Conservation (phyloP, 2,113 vertebrate species). For the Plecotus auritus region DNA sequence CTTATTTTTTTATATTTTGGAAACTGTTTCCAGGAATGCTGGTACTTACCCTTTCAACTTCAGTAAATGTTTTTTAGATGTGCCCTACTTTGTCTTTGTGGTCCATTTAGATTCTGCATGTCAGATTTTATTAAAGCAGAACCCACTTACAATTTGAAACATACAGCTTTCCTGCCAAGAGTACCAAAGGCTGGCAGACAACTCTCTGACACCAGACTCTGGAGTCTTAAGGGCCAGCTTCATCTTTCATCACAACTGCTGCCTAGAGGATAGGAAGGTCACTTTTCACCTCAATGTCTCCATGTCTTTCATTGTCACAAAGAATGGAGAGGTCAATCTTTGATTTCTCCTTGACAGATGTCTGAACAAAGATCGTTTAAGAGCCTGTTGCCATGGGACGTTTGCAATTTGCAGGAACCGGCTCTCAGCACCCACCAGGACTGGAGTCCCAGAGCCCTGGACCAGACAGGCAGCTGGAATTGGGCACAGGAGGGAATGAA, state of each 20-base stretch:
- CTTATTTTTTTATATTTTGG: background rate
- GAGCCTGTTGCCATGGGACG: too few relatives aligned
- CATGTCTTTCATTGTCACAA: background rate
- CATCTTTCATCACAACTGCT: background rate
- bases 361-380: background rate
- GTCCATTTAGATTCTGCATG: background rate
- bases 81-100: background rate
- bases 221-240: background rate
- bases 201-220: background rate
- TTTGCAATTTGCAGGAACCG: too few relatives aligned
- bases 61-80: background rate
- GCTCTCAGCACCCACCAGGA: too few relatives aligned
- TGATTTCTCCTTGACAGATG: background rate
- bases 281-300: background rate
- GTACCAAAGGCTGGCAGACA: background rate
- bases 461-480: too few relatives aligned
- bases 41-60: background rate
- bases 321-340: background rate
- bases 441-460: too few relatives aligned
- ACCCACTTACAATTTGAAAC: background rate
- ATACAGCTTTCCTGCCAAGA: background rate
- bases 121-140: slow-evolving; percentile 22
- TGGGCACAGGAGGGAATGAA: too few relatives aligned
- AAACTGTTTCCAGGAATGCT: background rate
- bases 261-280: background rate